Evolutionary conservation across 2,888 invertebrate genomes (phyloP).

Genomic region (Temnothorax ravouxi): DNA sequence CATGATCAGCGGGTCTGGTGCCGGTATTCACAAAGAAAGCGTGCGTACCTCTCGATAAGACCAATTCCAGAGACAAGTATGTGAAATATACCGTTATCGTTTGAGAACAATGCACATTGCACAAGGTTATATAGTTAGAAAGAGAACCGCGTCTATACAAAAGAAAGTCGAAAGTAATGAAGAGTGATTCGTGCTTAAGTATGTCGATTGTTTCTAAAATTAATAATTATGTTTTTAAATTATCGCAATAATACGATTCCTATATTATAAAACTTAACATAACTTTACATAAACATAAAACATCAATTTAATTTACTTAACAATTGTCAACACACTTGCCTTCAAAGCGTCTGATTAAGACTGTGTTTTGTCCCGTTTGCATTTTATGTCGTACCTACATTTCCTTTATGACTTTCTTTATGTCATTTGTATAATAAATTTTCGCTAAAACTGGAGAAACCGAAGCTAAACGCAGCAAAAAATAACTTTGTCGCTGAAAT

Average conservation of each 20-base stretch:
- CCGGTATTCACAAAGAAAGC: constrained; percentile 20
- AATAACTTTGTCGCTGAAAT: not conserved
- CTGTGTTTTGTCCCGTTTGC: constrained; percentile 2
- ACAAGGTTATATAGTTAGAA: not conserved
- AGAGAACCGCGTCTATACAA: not conserved
- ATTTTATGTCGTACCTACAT: constrained; percentile 5
- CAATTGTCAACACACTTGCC: constrained; percentile 2
- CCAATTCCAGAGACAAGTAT: constrained; percentile 2
- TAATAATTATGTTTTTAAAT: not conserved
- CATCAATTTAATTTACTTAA: constrained; percentile 8
- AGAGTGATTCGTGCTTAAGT: not conserved
- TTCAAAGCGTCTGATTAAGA: constrained; percentile 6
- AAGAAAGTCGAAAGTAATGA: not conserved
- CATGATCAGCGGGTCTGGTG: not conserved
- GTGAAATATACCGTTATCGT: not conserved
- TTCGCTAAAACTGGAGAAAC: not conserved
- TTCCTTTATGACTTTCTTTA: constrained; percentile 25
- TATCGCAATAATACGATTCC: not conserved
- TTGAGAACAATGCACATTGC: not conserved
- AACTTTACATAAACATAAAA: constrained; percentile 7
- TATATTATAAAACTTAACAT: not conserved
- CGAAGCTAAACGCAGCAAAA: not conserved
- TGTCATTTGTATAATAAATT: constrained; percentile 9
- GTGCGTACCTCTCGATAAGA: constrained; percentile 32
- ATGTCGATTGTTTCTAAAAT: not conserved